These are phyloP conservation scores for Polypterus senegalus DNA, from an alignment of 2,113 vertebrate species.

Conservation along the genomic window DNA sequence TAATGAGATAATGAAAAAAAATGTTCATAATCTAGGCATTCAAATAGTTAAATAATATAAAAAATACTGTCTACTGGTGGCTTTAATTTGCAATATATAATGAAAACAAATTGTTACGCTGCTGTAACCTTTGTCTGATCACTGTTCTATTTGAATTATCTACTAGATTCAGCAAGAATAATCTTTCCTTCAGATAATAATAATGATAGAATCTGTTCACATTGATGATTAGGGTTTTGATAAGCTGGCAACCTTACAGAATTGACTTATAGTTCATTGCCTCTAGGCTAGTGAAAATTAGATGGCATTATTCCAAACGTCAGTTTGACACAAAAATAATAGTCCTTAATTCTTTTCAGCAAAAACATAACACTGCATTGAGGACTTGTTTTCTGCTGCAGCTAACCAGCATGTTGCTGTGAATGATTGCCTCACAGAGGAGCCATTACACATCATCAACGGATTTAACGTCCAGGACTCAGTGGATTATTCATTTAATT, in stretches of 20 bases:
- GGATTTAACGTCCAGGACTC: no score
- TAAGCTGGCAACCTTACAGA: slow-evolving; percentile 13
- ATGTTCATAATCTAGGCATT: no score
- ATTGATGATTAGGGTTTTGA: slow-evolving; percentile 8
- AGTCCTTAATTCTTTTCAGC: slow-evolving; percentile 8
- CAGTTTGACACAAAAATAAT: slow-evolving; percentile 11
- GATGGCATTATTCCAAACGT: slow-evolving; percentile 10
- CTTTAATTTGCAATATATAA: no score
- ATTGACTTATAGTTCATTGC: slow-evolving; percentile 10
- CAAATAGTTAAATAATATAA: no score
- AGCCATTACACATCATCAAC: neutral
- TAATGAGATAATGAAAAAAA: no score
- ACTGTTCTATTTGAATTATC: no score
- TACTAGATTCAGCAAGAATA: no score
- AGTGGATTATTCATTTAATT: no score
- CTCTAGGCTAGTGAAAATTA: slow-evolving; percentile 13
- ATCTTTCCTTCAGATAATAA: slow-evolving; percentile 5
- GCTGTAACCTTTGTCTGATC: no score
- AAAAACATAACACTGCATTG: slow-evolving; percentile 4
- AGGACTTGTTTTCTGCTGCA: slow-evolving; percentile 1
- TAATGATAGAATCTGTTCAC: slow-evolving; percentile 6
- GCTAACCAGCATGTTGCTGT: neutral
- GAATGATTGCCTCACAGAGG: neutral
- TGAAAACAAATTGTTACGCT: no score
- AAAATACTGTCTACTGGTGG: no score